Evolutionary conservation across 1,140 invertebrate species (phyloP).

Genomic region (Pseudachorutes palmiensis): DNA sequence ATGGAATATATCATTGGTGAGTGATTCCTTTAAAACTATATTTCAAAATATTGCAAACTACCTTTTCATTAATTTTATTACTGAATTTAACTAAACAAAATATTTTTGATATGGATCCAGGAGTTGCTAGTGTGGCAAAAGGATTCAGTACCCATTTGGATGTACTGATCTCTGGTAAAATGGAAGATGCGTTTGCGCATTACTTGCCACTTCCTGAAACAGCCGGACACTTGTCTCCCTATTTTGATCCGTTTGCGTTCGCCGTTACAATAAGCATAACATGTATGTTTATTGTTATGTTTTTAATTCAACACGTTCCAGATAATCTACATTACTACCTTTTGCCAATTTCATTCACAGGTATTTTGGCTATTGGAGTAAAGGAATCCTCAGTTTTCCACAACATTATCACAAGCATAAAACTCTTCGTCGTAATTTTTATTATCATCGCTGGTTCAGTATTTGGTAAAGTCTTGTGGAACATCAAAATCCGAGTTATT

Average conservation of each 20-base stretch:
- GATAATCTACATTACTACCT: background rate
- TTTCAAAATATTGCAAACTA: background rate
- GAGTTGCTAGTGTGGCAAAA: constrained; percentile 78
- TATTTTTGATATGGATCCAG: constrained; percentile 44
- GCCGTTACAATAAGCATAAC: constrained; percentile 59
- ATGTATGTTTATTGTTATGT: constrained; percentile 38
- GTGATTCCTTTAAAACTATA: constrained; percentile 15
- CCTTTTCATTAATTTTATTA: no score
- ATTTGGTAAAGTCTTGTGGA: constrained; percentile 53
- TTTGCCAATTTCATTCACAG: constrained; percentile 41
- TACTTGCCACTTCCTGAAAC: constrained; percentile 59
- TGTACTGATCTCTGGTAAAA: constrained; percentile 55
- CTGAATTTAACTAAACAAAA: no score
- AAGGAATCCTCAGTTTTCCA: constrained; percentile 80
- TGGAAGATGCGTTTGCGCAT: constrained; percentile 57
- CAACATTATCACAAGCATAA: constrained; percentile 79
- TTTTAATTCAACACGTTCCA: background rate
- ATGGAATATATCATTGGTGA: constrained; percentile 67
- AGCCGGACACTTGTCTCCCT: constrained; percentile 60
- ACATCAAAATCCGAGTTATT: background rate
- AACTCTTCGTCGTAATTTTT: constrained; percentile 69
- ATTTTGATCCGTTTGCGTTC: constrained; percentile 75
- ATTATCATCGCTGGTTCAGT: constrained; percentile 72
- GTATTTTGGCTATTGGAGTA: constrained; percentile 70
- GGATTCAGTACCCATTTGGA: constrained; percentile 87